Evolutionary conservation across 2,888 invertebrate genomes (phyloP).

Genomic region (Athalia cordata): DNA sequence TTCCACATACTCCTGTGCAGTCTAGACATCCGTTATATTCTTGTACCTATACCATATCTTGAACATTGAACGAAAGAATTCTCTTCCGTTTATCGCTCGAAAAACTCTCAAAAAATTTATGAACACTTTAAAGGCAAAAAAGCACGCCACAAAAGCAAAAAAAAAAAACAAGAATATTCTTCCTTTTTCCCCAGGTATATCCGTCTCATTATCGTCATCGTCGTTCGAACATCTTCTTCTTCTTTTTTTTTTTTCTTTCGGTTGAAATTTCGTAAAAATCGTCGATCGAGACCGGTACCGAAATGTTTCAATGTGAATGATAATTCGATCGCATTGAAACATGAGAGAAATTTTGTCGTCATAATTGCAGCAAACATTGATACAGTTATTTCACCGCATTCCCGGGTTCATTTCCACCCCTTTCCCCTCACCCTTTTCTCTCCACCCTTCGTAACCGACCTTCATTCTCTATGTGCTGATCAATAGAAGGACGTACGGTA

Average conservation of each 20-base stretch:
- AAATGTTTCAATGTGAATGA: too few species aligned
- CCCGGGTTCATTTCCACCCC: neutral
- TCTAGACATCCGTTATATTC: too few species aligned
- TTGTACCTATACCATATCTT: too few species aligned
- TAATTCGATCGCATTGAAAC: constrained; percentile 61
- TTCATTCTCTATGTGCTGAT: constrained; percentile 1
- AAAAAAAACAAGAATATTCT: too few species aligned
- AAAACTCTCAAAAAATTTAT: too few species aligned
- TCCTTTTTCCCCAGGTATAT: neutral
- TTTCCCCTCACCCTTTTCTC: neutral
- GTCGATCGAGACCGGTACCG: too few species aligned
- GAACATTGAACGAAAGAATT: too few species aligned
- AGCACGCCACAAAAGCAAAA: too few species aligned
- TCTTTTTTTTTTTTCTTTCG: constrained; percentile 3
- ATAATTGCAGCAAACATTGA: constrained; percentile 70
- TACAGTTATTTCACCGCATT: constrained; percentile 68
- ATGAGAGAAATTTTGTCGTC: constrained; percentile 70
- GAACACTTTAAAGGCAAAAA: too few species aligned
- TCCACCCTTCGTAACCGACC: neutral
- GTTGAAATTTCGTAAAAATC: neutral
- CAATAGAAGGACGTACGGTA: constrained; percentile 8
- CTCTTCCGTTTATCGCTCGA: too few species aligned
- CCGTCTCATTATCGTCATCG: neutral
- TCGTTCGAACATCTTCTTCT: neutral
- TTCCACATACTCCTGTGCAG: too few species aligned